Evolutionary conservation across 2,888 invertebrate genomes (phyloP).

Genomic region (Drepanosiphum platanoidis): DNA sequence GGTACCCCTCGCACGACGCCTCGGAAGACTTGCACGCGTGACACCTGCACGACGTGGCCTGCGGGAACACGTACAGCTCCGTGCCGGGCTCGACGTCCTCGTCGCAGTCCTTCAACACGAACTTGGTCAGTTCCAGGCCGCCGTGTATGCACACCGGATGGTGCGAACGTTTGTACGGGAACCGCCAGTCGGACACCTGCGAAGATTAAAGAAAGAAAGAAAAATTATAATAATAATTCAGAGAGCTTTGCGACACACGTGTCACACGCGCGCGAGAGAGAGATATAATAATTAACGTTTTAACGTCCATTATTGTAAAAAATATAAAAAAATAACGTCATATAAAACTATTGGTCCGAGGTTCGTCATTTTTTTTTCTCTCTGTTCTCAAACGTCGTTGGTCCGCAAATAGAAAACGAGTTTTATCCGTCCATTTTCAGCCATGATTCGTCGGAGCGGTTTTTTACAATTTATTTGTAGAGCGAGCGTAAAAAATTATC

Average conservation of each 20-base stretch:
- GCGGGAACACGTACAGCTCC: constrained; percentile 79
- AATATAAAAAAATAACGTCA: no score
- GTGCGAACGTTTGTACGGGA: constrained; percentile 85
- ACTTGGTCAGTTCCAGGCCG: constrained; percentile 74
- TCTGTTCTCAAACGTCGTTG: no score
- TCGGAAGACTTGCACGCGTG: constrained; percentile 75
- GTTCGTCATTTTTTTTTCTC: no score
- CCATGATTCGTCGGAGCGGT: no score
- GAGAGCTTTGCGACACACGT: neutral
- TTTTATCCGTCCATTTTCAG: no score
- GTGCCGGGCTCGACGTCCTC: constrained; percentile 77
- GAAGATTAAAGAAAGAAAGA: neutral
- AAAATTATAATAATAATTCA: neutral
- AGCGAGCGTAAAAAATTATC: no score
- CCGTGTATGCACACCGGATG: constrained; percentile 89
- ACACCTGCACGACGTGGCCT: constrained; percentile 82
- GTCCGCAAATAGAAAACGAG: no score
- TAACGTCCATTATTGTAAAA: no score
- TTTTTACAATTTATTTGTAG: no score
- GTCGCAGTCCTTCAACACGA: constrained; percentile 79
- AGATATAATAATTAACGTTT: no score
- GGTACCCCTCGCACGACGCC: constrained; percentile 77
- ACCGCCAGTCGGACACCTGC: constrained; percentile 88
- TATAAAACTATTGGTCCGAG: no score
- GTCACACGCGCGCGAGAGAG: no score